Evolutionary conservation across 1,140 invertebrate species (phyloP).

Genomic region (Pygmarrhopalites habei): DNA sequence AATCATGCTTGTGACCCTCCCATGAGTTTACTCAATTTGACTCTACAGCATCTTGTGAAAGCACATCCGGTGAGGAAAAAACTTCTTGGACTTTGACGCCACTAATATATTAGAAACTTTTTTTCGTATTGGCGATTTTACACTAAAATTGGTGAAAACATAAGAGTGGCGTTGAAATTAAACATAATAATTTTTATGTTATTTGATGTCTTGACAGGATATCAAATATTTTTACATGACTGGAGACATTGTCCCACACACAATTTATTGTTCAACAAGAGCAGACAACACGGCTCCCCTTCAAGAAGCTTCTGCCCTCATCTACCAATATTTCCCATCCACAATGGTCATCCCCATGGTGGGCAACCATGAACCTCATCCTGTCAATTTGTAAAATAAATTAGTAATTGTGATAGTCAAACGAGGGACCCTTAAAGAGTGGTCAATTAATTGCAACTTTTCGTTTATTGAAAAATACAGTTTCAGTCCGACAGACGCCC

Average conservation of each 20-base stretch:
- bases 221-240: slow-evolving; percentile 73
- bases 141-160: no score
- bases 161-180: slow-evolving; percentile 45
- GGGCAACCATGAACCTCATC: slow-evolving; percentile 85
- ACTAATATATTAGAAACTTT: neutral
- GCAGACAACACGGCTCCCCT: slow-evolving; percentile 58
- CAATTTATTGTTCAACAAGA: slow-evolving; percentile 68
- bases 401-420: neutral
- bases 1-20: slow-evolving; percentile 67
- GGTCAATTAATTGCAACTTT: neutral
- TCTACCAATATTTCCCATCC: slow-evolving; percentile 56
- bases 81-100: no score
- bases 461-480: slow-evolving; percentile 4
- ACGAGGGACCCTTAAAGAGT: neutral
- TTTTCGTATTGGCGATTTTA: no score
- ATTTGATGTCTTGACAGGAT: slow-evolving; percentile 44
- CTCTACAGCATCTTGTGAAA: slow-evolving; percentile 43
- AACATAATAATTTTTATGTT: slow-evolving; percentile 41
- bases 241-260: slow-evolving; percentile 75
- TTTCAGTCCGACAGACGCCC: slow-evolving; percentile 30
- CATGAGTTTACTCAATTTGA: slow-evolving; percentile 55
- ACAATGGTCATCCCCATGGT: slow-evolving; percentile 62
- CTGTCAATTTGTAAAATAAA: slow-evolving; percentile 66
- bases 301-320: slow-evolving; percentile 49
- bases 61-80: neutral